Evolutionary conservation across 2,113 vertebrate genomes (phyloP).

Genomic region (Larimichthys polyactis): DNA sequence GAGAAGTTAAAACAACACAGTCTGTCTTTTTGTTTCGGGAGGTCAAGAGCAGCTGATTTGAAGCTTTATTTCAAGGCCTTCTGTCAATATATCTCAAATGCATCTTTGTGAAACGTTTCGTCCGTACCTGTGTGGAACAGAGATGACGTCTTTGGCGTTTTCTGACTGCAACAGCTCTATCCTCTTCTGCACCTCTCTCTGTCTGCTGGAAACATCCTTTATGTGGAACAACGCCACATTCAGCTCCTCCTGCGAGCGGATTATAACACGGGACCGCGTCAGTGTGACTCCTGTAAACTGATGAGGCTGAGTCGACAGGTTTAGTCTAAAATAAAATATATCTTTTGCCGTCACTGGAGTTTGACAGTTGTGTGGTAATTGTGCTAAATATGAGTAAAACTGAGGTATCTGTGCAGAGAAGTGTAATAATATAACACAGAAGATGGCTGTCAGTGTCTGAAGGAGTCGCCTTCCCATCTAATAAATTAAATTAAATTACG

Average conservation of each 20-base stretch:
- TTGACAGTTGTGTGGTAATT: background rate
- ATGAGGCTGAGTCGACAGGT: background rate
- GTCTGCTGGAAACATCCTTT: slow-evolving; percentile 90
- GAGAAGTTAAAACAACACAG: background rate
- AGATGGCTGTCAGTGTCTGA: background rate
- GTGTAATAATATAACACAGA: background rate
- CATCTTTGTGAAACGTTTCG: background rate
- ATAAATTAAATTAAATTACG: slow-evolving; percentile 49
- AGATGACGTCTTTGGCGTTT: slow-evolving; percentile 78
- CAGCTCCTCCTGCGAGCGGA: slow-evolving; percentile 89
- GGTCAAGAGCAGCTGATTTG: background rate
- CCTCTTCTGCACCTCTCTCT: slow-evolving; percentile 91
- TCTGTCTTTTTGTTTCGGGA: too few species aligned
- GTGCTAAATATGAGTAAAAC: too few species aligned
- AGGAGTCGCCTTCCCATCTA: slow-evolving; percentile 13
- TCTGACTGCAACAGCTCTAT: slow-evolving; percentile 90
- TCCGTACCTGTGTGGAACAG: slow-evolving; percentile 71
- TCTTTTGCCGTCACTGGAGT: background rate
- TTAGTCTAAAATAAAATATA: background rate
- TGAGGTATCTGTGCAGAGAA: background rate
- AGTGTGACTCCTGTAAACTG: background rate
- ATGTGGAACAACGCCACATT: slow-evolving; percentile 91
- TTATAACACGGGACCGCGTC: background rate
- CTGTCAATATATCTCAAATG: background rate
- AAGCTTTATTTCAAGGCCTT: too few species aligned